phyloP scores from a whole-genome alignment of 2,113 vertebrate species.

The Saguinus midas region DNA sequence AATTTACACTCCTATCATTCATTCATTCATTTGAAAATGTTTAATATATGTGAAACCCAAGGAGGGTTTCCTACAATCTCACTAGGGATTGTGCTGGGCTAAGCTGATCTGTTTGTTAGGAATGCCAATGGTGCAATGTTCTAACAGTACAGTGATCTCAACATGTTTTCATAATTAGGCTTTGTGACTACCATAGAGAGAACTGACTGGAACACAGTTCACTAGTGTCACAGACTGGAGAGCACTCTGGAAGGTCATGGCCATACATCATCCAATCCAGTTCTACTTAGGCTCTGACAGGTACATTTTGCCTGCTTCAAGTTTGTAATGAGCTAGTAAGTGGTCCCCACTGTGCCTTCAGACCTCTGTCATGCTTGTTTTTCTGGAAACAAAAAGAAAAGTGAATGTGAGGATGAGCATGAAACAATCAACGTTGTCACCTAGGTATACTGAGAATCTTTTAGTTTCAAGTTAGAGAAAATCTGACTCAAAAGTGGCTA shows the following conservation, averaged over 20 bases:
- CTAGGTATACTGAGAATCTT: background rate
- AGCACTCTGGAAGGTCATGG: background rate
- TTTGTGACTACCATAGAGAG: conserved; percentile 39
- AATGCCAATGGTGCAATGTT: background rate
- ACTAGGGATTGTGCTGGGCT: background rate
- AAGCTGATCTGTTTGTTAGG: background rate
- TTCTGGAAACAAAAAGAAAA: background rate
- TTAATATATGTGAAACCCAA: background rate
- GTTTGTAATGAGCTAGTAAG: background rate
- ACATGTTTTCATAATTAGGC: conserved; percentile 32
- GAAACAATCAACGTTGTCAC: background rate
- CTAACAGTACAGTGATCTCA: background rate
- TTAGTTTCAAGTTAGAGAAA: conserved; percentile 11
- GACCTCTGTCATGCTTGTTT: background rate
- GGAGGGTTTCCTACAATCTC: background rate
- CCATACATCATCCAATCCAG: background rate
- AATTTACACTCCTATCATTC: too few species aligned
- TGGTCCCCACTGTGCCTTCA: background rate
- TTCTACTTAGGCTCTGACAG: background rate
- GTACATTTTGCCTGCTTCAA: background rate
- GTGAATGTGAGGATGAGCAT: background rate
- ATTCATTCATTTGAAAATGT: background rate
- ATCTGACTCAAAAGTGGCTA: background rate
- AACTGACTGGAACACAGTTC: background rate
- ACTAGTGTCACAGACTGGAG: background rate